Evolutionary conservation across 2,113 vertebrate genomes (phyloP).

Genomic region (Oreochromis spilurus): DNA sequence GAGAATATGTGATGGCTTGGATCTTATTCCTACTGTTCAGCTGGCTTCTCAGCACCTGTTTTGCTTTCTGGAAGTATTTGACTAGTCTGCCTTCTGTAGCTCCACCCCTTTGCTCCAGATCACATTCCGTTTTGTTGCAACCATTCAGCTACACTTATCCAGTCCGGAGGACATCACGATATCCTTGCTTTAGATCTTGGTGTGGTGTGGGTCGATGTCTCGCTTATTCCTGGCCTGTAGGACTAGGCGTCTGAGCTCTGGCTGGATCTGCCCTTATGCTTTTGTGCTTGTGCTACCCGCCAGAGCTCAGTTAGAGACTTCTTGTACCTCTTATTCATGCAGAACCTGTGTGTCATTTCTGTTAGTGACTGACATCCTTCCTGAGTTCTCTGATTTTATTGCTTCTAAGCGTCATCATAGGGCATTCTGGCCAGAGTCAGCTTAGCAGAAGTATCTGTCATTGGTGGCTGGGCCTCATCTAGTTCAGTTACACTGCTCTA

Average conservation of each 20-base stretch:
- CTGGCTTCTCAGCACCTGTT: neutral
- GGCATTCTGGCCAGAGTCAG: neutral
- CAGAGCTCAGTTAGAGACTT: neutral
- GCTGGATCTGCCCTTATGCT: neutral
- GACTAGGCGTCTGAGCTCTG: neutral
- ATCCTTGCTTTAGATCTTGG: neutral
- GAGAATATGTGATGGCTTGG: neutral
- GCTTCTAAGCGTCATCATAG: neutral
- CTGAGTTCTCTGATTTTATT: neutral
- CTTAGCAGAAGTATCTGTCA: neutral
- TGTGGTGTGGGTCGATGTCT: neutral
- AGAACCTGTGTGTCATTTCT: neutral
- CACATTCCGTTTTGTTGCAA: neutral
- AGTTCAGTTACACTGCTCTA: neutral
- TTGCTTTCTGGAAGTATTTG: neutral
- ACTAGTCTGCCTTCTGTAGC: neutral
- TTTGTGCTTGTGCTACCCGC: neutral
- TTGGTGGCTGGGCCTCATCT: neutral
- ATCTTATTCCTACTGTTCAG: neutral
- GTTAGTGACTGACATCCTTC: neutral
- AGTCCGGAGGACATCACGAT: neutral
- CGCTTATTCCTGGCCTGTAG: neutral
- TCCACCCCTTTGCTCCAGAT: neutral
- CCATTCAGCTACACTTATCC: neutral
- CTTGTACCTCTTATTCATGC: neutral